Evolutionary conservation across 2,888 invertebrate species (phyloP).

Genomic region (Choreutis nemorana): DNA sequence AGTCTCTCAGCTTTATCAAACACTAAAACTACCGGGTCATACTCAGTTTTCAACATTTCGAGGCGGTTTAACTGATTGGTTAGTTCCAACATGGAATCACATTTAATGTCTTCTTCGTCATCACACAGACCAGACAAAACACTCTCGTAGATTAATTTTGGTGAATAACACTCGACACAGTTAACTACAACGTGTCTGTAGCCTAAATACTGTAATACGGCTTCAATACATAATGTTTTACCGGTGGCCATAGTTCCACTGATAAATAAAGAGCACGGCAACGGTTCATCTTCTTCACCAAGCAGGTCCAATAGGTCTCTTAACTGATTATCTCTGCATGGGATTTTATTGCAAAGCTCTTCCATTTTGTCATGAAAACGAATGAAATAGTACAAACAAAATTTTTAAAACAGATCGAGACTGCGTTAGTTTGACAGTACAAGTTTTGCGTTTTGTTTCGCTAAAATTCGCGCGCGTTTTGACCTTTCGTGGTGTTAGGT

Average conservation of each 20-base stretch:
- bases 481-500: conserved; percentile 8
- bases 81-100: conserved; percentile 76
- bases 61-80: conserved; percentile 51
- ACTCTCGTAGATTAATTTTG: conserved; percentile 79
- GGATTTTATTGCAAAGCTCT: conserved; percentile 45
- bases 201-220: conserved; percentile 64
- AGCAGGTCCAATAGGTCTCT: conserved; percentile 54
- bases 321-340: conserved; percentile 58
- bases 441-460: too few relatives aligned
- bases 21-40: conserved; percentile 69
- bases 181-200: conserved; percentile 74
- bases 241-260: conserved; percentile 87
- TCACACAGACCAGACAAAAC: conserved; percentile 69
- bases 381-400: too few relatives aligned
- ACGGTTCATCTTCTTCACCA: conserved; percentile 66
- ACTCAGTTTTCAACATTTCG: conserved; percentile 20
- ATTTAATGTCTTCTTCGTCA: conserved; percentile 52
- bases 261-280: conserved; percentile 76
- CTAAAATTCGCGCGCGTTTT: conserved; percentile 15
- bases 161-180: conserved; percentile 83
- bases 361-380: too few relatives aligned
- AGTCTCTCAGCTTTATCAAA: conserved; percentile 85
- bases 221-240: conserved; percentile 75
- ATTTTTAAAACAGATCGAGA: too few relatives aligned
- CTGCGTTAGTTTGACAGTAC: too few relatives aligned